Conservation (phyloP, 2,888 invertebrate genomes). For the Amblyteles armatorius region DNA sequence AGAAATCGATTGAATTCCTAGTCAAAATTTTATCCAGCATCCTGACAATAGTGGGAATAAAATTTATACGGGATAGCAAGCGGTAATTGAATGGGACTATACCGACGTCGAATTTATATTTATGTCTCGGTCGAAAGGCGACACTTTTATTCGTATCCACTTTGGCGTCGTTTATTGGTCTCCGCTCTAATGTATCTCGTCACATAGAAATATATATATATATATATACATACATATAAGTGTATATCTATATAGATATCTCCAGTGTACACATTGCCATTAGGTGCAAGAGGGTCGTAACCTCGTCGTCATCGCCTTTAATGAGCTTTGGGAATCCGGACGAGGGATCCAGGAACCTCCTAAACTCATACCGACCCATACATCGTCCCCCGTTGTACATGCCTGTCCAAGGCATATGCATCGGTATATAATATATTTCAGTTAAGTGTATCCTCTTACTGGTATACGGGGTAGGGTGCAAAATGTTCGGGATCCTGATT, state of each 20-base stretch:
- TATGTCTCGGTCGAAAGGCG: slow-evolving; percentile 3
- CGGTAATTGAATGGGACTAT: not conserved
- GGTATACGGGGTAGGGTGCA: slow-evolving; percentile 74
- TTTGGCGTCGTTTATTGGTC: slow-evolving; percentile 41
- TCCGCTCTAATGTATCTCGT: slow-evolving; percentile 18
- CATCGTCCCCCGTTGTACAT: slow-evolving; percentile 4
- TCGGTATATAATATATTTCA: slow-evolving; percentile 44
- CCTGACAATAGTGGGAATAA: not conserved
- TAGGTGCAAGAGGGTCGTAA: slow-evolving; percentile 41
- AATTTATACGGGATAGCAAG: not conserved
- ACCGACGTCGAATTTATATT: slow-evolving; percentile 20
- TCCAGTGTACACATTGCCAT: slow-evolving; percentile 44
- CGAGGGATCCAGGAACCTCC: slow-evolving; percentile 46
- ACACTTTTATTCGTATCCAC: slow-evolving; percentile 43
- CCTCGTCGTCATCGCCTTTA: slow-evolving; percentile 52
- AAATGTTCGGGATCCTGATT: slow-evolving; percentile 81
- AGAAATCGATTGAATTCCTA: not conserved
- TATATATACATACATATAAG: not conserved
- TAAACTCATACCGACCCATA: slow-evolving; percentile 27
- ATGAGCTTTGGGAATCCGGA: slow-evolving; percentile 58
- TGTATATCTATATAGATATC: not conserved
- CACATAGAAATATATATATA: slow-evolving; percentile 7
- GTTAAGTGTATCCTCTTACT: slow-evolving; percentile 45
- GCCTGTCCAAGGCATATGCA: slow-evolving; percentile 32
- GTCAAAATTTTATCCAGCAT: not conserved